A percentile compares a stretch with the other conserved stretches of the same genome.
These are phyloP conservation scores for Oncopeltus fasciatus DNA, from an alignment of 1,140 invertebrate species.

Conservation along the genomic window DNA sequence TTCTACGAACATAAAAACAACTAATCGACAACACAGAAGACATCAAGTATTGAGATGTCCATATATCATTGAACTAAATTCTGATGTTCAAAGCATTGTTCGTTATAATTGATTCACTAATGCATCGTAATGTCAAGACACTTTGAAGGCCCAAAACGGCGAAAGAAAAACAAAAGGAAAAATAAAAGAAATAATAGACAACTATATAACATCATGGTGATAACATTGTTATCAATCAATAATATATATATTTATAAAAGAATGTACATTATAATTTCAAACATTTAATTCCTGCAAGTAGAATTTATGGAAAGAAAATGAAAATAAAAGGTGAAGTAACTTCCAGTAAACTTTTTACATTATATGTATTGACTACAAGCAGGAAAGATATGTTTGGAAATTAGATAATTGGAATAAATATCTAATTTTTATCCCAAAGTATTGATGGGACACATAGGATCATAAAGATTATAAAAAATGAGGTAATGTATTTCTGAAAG, in stretches of 20 bases:
- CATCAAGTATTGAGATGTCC: background rate
- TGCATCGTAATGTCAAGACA: background rate
- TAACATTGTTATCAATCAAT: background rate
- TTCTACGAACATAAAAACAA: constrained; percentile 3
- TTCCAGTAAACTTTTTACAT: background rate
- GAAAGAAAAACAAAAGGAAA: background rate
- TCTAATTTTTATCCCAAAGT: background rate
- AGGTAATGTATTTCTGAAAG: constrained; percentile 6
- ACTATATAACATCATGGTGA: background rate
- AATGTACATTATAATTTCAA: background rate
- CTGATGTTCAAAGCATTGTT: background rate
- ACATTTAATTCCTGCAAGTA: background rate
- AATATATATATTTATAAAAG: background rate
- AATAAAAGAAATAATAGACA: background rate
- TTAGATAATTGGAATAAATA: background rate
- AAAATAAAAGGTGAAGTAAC: too few relatives aligned
- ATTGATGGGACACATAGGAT: background rate
- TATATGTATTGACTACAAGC: background rate
- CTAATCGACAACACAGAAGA: background rate
- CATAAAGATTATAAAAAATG: constrained; percentile 3
- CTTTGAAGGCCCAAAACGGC: too few relatives aligned
- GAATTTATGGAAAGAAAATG: too few relatives aligned
- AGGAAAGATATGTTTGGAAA: background rate
- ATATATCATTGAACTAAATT: background rate
- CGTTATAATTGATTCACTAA: too few relatives aligned